These are phyloP conservation scores for Sebastes variabilis DNA, from an alignment of 2,797 vertebrate genomes.

Conservation along the genomic window DNA sequence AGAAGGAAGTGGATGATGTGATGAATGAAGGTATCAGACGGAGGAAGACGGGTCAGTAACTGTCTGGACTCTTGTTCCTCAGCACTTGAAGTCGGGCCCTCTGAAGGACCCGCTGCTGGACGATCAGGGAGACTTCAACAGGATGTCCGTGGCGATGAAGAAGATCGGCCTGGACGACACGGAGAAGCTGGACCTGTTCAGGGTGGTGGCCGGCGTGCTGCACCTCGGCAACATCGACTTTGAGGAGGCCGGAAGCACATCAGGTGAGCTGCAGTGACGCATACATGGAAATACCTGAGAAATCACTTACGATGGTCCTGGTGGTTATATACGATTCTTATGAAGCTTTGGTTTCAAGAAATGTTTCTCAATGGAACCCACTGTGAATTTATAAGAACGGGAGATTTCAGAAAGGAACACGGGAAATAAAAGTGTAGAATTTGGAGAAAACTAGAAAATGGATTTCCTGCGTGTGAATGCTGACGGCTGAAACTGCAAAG, in stretches of 20 bases:
- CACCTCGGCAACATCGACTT: slow-evolving; percentile 98
- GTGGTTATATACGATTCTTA: too few species aligned
- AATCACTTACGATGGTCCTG: too few species aligned
- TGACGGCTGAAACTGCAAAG: too few species aligned
- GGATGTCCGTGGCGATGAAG: slow-evolving; percentile 97
- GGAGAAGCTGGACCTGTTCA: slow-evolving; percentile 95
- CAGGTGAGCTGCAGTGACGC: slow-evolving; percentile 81
- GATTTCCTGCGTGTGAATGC: too few species aligned
- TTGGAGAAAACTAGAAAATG: too few species aligned
- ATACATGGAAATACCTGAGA: neutral
- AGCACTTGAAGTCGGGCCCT: slow-evolving; percentile 92
- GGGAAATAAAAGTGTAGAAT: too few species aligned
- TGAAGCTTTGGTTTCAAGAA: too few species aligned
- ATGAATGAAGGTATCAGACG: neutral
- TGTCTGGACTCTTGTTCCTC: neutral
- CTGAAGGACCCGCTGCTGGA: slow-evolving; percentile 96
- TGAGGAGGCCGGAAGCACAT: slow-evolving; percentile 95
- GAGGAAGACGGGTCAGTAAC: neutral
- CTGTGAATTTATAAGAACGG: too few species aligned
- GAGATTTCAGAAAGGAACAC: too few species aligned
- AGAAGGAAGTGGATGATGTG: neutral
- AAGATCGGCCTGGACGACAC: slow-evolving; percentile 94
- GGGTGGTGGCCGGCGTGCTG: slow-evolving; percentile 95
- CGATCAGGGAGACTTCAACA: slow-evolving; percentile 92
- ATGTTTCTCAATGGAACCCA: too few species aligned